Base-by-base conservation (phyloP, 2,888 invertebrate species). In the Aromia moschata region DNA sequence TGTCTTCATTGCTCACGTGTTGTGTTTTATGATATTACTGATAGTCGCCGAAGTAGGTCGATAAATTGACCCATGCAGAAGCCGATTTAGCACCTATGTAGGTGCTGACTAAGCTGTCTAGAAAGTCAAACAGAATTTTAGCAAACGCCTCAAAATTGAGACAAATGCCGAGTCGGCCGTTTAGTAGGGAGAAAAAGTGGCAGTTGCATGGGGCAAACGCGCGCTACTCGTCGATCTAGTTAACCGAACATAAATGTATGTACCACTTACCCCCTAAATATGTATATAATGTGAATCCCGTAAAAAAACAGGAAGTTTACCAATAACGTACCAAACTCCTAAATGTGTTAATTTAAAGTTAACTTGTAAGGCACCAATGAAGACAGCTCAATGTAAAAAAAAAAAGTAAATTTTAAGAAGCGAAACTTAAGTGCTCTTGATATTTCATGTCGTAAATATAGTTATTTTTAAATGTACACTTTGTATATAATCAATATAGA, bases 391-490 rank as follows among this genome's bases (percentile, higher is more conserved):
- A 76, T 78, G 76, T 76, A 74, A 65, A 72, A 58, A 69, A 69
- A 56, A 70, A 65, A 69, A 70, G 65, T 76, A 75, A 77, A 75
- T 74, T 76, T 74, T 79, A 77, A 78, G 77, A 77, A 71, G 77
- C 76, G 76, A 79, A 80, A 80, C 80, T 80, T 79, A 81, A 81
- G 80, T 81, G 81, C 81, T 81, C 80, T 80, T 80, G 80, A 79
- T 80, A 80, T 79, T 80, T 80, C 78, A 79, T 80, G 79, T 80
- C 79, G 78, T 78, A 77, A 64, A 69, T 68, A 75, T 79, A 79
- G 77, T 79, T 79, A 80, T 79, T 80, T 80, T 80, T 79, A 79
- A 80, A 79, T 80, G 80, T 80, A 80, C 77, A 80, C 80, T 78
- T 79, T 80, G 79, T 81, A 80, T 80, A 81, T 80, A 80, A 78